These are phyloP conservation scores for Epinotia demarniana DNA, from an alignment of 2,888 invertebrate genomes.

Conservation along the genomic window DNA sequence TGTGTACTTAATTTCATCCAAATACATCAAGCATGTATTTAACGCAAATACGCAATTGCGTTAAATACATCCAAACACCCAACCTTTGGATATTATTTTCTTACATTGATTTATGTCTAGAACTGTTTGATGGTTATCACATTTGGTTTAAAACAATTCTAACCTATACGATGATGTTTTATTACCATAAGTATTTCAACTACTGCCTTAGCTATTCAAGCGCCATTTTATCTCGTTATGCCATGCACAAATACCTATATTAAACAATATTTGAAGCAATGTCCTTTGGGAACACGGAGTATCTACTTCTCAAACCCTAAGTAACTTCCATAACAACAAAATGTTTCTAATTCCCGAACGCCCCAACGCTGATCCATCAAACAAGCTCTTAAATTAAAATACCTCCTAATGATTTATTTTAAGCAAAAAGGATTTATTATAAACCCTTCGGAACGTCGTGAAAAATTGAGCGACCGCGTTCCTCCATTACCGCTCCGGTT, in stretches of 20 bases:
- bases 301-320: background rate
- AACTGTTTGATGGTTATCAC: too few species aligned
- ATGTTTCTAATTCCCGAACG: background rate
- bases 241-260: background rate
- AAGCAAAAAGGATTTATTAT: background rate
- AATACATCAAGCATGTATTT: too few species aligned
- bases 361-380: constrained; percentile 1
- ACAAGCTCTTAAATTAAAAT: constrained; percentile 5
- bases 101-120: too few species aligned
- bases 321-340: background rate
- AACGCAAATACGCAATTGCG: too few species aligned
- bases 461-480: constrained; percentile 12
- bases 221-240: too few species aligned
- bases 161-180: too few species aligned
- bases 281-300: background rate
- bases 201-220: too few species aligned
- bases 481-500: constrained; percentile 20
- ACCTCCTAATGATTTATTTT: constrained; percentile 16
- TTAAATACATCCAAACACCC: too few species aligned
- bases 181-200: too few species aligned
- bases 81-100: too few species aligned
- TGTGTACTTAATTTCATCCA: too few species aligned
- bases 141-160: too few species aligned
- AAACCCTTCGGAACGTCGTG: constrained; percentile 2
- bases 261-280: background rate